A percentile compares a stretch with the other conserved stretches of the same genome.
phyloP scores from a whole-genome alignment of 1,140 invertebrate genomes.

The Solen grandis region DNA sequence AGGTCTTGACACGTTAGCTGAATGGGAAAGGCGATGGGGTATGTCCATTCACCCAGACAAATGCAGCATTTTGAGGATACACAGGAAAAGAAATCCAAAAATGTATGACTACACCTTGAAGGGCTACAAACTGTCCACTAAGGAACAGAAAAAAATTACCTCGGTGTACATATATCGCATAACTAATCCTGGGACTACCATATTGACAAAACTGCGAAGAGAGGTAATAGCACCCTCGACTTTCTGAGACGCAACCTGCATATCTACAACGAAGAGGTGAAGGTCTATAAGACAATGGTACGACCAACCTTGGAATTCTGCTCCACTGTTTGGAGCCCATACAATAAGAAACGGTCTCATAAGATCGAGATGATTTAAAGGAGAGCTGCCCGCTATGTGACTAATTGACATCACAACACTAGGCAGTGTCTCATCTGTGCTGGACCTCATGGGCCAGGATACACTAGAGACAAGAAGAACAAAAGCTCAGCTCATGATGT shows the following conservation, averaged over 20 bases:
- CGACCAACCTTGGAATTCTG: conserved; percentile 7
- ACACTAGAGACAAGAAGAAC: neutral
- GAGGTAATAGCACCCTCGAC: too few species aligned
- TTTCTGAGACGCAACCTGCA: neutral
- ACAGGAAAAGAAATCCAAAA: neutral
- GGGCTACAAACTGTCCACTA: neutral
- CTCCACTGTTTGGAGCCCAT: neutral
- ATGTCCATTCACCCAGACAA: conserved; percentile 2
- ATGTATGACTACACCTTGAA: conserved; percentile 3
- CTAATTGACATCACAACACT: neutral
- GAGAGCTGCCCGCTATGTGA: neutral
- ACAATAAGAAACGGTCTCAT: neutral
- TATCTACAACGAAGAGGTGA: neutral
- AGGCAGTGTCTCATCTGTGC: conserved; percentile 1
- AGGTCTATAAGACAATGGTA: neutral
- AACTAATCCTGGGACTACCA: neutral
- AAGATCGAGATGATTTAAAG: neutral
- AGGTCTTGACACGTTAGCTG: neutral
- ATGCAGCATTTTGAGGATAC: conserved; percentile 12
- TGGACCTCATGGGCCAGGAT: neutral
- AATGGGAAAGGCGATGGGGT: conserved; percentile 10
- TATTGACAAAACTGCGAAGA: neutral
- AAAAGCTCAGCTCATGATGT: conserved; percentile 14
- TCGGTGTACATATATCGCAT: too few species aligned
- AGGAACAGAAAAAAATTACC: neutral